A percentile compares a stretch with the other conserved stretches of the same genome.
Conservation (phyloP, 2,797 vertebrate genomes). For the Hydrolagus colliei region DNA sequence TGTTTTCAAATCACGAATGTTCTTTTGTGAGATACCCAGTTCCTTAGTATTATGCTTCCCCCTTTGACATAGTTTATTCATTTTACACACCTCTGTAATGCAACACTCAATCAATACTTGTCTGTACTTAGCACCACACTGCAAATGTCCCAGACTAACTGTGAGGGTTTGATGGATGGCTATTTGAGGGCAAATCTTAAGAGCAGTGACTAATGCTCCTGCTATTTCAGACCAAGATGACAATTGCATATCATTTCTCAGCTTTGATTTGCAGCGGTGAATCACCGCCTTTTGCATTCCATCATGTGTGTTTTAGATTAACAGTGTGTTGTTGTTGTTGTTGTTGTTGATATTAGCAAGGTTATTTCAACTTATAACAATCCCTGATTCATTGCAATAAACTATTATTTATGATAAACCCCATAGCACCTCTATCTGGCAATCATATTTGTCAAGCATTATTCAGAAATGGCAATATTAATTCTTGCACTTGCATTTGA, state of each 20-base stretch:
- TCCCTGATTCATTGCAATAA: background rate
- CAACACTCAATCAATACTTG: background rate
- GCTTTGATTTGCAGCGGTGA: constrained; percentile 4
- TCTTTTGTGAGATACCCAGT: background rate
- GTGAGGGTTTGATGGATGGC: background rate
- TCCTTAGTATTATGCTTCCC: background rate
- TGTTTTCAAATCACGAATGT: too few relatives aligned
- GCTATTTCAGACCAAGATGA: constrained; percentile 6
- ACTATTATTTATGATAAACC: background rate
- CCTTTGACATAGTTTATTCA: background rate
- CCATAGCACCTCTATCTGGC: background rate
- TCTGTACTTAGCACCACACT: background rate
- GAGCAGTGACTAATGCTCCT: background rate
- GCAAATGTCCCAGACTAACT: background rate
- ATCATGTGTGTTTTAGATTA: background rate
- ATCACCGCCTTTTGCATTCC: background rate
- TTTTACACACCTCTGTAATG: background rate
- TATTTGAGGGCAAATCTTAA: background rate
- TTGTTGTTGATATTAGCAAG: too few relatives aligned
- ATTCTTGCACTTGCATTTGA: too few relatives aligned
- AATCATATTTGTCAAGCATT: background rate
- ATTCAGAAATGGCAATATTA: background rate
- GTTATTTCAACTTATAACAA: background rate
- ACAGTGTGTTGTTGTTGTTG: background rate
- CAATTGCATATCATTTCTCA: background rate